A percentile compares a stretch with the other conserved stretches of the same genome.
phyloP scores from a whole-genome alignment of 2,797 vertebrate genomes.

The Graptemys geographica region DNA sequence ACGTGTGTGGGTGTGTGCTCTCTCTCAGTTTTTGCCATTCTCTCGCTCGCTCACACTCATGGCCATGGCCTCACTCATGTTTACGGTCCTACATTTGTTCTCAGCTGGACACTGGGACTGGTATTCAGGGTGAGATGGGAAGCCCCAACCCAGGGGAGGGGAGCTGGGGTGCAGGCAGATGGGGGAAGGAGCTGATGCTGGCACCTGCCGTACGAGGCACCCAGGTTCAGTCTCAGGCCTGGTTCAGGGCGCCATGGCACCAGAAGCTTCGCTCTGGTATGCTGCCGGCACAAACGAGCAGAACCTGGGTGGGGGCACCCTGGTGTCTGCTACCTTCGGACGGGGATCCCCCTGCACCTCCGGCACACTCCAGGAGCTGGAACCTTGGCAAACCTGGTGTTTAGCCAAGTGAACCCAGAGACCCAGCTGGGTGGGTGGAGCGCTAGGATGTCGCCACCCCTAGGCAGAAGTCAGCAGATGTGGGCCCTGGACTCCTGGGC shows the following conservation, averaged over 20 bases:
- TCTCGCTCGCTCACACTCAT: neutral
- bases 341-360: neutral
- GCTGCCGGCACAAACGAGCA: no score
- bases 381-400: neutral
- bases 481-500: neutral
- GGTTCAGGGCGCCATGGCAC: neutral
- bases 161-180: neutral
- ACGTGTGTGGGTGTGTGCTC: no score
- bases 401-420: neutral
- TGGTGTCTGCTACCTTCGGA: neutral
- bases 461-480: neutral
- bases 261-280: neutral
- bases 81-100: neutral
- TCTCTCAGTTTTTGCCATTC: no score
- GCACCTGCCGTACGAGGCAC: no score
- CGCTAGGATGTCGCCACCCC: neutral
- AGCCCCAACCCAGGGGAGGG: neutral
- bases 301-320: no score
- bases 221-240: neutral
- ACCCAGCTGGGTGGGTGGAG: neutral
- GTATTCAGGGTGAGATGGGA: neutral
- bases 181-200: neutral
- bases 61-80: neutral
- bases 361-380: no score
- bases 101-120: neutral